A percentile compares a stretch with the other conserved stretches of the same genome.
Conservation (phyloP, 2,113 vertebrate genomes). For the Brienomyrus brachyistius region DNA sequence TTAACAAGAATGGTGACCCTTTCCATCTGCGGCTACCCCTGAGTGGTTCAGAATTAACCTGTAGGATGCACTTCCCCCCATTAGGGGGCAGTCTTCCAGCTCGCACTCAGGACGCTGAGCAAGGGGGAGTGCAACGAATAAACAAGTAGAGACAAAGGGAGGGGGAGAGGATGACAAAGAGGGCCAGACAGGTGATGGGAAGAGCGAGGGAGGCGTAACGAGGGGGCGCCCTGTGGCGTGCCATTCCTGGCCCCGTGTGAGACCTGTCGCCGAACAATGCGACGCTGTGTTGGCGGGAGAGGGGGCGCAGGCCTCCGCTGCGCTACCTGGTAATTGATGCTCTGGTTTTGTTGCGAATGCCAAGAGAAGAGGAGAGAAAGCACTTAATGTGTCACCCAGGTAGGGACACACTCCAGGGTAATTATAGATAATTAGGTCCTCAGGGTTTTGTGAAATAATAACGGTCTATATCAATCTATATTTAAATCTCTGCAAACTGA, state of each 20-base stretch:
- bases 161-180: not conserved
- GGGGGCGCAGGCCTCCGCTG: not conserved
- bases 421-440: slow-evolving; percentile 44
- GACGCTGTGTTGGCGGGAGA: not conserved
- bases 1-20: not conserved
- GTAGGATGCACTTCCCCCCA: not conserved
- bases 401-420: slow-evolving; percentile 34
- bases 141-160: not conserved
- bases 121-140: not conserved
- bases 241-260: not conserved
- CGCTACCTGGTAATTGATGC: slow-evolving; percentile 25
- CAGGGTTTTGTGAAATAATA: slow-evolving; percentile 30
- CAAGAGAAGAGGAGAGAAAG: slow-evolving; percentile 20
- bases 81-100: not conserved
- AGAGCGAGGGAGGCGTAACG: slow-evolving; percentile 11
- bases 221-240: not conserved
- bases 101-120: not conserved
- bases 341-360: slow-evolving; percentile 29
- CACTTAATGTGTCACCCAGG: slow-evolving; percentile 40
- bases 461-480: slow-evolving; percentile 23
- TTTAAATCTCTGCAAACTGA: slow-evolving; percentile 23
- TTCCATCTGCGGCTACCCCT: not conserved
- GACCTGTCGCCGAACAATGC: not conserved
- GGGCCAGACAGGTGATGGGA: not conserved
- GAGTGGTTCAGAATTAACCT: not conserved